phyloP scores from a whole-genome alignment of 2,888 invertebrate genomes.

The Autographa pulchrina region DNA sequence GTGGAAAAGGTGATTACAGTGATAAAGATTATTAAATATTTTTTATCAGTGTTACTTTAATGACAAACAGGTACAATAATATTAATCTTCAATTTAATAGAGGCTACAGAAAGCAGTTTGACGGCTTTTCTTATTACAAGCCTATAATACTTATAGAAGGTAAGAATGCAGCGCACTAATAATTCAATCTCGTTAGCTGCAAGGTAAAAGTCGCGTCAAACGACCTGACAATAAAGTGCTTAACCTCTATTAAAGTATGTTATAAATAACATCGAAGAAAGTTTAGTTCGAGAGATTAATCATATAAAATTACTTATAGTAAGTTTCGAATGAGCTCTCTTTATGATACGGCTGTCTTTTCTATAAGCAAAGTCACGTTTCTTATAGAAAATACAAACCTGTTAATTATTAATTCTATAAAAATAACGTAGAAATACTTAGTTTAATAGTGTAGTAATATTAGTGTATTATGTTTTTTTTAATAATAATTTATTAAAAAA shows the following conservation, averaged over 20 bases:
- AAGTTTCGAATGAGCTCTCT: too few species aligned
- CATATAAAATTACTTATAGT: neutral
- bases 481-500: too few species aligned
- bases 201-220: constrained; percentile 44
- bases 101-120: neutral
- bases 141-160: constrained; percentile 33
- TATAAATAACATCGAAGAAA: constrained; percentile 38
- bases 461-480: too few species aligned
- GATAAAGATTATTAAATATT: too few species aligned
- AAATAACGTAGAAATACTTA: too few species aligned
- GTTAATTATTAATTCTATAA: too few species aligned
- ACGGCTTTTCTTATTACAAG: constrained; percentile 1
- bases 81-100: neutral
- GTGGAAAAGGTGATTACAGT: too few species aligned
- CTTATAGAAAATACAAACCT: too few species aligned
- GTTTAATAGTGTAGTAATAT: too few species aligned
- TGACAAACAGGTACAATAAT: neutral
- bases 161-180: constrained; percentile 29
- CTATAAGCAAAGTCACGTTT: too few species aligned
- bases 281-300: constrained; percentile 18
- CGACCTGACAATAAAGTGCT: constrained; percentile 35
- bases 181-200: constrained; percentile 42
- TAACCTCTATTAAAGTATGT: constrained; percentile 49
- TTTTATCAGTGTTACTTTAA: neutral
- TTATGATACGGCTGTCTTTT: too few species aligned